Base-by-base conservation (phyloP, 2,797 vertebrate genomes). In the Urophycis tenuis region DNA sequence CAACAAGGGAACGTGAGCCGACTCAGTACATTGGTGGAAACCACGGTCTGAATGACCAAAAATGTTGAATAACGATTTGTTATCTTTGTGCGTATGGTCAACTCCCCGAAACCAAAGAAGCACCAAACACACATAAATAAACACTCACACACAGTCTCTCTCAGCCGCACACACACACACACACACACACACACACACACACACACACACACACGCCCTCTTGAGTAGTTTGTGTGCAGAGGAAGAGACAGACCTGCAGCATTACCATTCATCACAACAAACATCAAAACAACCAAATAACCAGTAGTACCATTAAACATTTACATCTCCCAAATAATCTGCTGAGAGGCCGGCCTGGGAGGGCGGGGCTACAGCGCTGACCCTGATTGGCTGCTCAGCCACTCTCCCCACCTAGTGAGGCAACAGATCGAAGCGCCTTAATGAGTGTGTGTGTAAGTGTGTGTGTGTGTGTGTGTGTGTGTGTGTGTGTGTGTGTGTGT, bases 361-460 rank as follows among this genome's bases (percentile, higher is more conserved):
- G 39, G 76, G 78, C 76, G 41, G 77, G 81, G 78, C 74, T 17
- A 53, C 74, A 77, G 82, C 82, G 85, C 84, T 83, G 80, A 90
- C 84, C 84, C 86, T 75, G 84, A 85, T 85, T 84, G 85, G 84
- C 75, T 30, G 25, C 75, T 80, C 85, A 70, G 81, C 84, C 84
- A 85, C 85, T 88, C 87, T 67, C 87, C 85, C 81, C 76, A 69
- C 75, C 85, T 83, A 80, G 31, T 76, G 77, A 79, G 79, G 86
- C 82, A 89, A 89, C 86, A 87, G 88, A 93, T 94, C 91, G 91
- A 93, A 91, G 10, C 86, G 84, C 85, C 88, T 90, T 90, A 90
- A 89, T 87, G 86, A 89, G 80, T 75, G 78, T 80, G 84, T 83
- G 85, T 60, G 60, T 29, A 4, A 29, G 60, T 67, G 60, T 67